These are phyloP conservation scores for Calephelis virginiensis DNA, from an alignment of 1,140 invertebrate species.

Conservation along the genomic window DNA sequence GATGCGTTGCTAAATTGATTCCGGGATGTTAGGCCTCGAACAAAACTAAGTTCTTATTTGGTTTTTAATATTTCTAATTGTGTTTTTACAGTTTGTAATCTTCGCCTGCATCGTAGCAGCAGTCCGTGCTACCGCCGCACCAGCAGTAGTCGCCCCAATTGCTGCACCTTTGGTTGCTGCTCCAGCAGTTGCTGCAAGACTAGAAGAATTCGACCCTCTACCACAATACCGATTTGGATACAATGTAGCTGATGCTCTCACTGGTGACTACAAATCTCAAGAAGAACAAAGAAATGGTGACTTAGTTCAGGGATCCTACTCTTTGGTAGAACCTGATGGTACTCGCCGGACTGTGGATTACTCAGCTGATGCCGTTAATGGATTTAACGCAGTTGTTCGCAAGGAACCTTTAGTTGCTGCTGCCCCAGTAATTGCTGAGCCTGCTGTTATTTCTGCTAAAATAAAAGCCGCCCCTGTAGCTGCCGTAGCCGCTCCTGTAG, in stretches of 20 bases:
- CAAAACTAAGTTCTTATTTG: too few relatives aligned
- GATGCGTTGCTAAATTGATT: too few relatives aligned
- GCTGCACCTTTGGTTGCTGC: constrained; percentile 37
- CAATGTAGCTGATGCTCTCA: constrained; percentile 81
- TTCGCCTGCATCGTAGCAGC: constrained; percentile 56
- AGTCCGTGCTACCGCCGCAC: constrained; percentile 48
- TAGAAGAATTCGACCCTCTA: constrained; percentile 79
- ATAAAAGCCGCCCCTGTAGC: constrained; percentile 37
- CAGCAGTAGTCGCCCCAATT: constrained; percentile 51
- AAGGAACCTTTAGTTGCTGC: constrained; percentile 62
- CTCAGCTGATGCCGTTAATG: constrained; percentile 77
- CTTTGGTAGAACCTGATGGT: constrained; percentile 82
- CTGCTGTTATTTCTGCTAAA: constrained; percentile 41
- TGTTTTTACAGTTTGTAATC: constrained; percentile 49
- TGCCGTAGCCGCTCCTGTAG: constrained; percentile 28
- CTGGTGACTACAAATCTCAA: constrained; percentile 75
- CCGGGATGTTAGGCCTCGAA: too few relatives aligned
- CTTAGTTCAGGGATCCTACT: constrained; percentile 82
- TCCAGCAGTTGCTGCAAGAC: constrained; percentile 45
- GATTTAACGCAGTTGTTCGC: constrained; percentile 77
- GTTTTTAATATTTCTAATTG: not conserved
- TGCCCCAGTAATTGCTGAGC: constrained; percentile 49
- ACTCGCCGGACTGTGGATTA: constrained; percentile 82
- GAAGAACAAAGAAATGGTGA: constrained; percentile 78
- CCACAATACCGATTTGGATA: constrained; percentile 84